phyloP scores from a whole-genome alignment of 1,140 invertebrate species.

The Hyposmocoma kahamanoa region DNA sequence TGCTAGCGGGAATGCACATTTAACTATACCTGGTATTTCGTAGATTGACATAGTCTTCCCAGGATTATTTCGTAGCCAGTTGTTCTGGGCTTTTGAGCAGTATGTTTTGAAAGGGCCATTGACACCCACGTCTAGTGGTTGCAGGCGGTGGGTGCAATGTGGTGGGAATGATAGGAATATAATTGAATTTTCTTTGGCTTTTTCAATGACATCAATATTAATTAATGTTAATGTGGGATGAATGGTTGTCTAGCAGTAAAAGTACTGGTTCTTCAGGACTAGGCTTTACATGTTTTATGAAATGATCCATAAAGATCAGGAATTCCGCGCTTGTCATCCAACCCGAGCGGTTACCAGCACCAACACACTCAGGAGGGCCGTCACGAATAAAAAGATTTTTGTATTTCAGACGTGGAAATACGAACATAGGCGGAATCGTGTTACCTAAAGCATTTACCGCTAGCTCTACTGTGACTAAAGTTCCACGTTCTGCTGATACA shows the following conservation, averaged over 20 bases:
- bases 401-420: constrained; percentile 39
- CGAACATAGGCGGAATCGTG: constrained; percentile 45
- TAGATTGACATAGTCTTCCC: constrained; percentile 24
- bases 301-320: constrained; percentile 36
- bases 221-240: constrained; percentile 30
- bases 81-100: constrained; percentile 29
- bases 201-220: constrained; percentile 32
- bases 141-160: constrained; percentile 51
- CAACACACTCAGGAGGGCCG: constrained; percentile 28
- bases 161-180: constrained; percentile 50
- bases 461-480: constrained; percentile 41
- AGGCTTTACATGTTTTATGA: constrained; percentile 23
- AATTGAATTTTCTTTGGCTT: constrained; percentile 26
- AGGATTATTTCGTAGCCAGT: constrained; percentile 37
- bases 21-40: constrained; percentile 33
- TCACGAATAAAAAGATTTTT: constrained; percentile 23
- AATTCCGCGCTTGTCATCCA: constrained; percentile 42
- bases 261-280: constrained; percentile 27
- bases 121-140: constrained; percentile 50
- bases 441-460: constrained; percentile 46
- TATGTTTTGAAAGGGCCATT: constrained; percentile 45
- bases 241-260: constrained; percentile 39
- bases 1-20: constrained; percentile 29
- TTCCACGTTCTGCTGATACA: constrained; percentile 42
- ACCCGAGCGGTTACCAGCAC: constrained; percentile 18